These are phyloP conservation scores for Podabrus alpinus DNA, from an alignment of 2,888 invertebrate species.

Conservation along the genomic window DNA sequence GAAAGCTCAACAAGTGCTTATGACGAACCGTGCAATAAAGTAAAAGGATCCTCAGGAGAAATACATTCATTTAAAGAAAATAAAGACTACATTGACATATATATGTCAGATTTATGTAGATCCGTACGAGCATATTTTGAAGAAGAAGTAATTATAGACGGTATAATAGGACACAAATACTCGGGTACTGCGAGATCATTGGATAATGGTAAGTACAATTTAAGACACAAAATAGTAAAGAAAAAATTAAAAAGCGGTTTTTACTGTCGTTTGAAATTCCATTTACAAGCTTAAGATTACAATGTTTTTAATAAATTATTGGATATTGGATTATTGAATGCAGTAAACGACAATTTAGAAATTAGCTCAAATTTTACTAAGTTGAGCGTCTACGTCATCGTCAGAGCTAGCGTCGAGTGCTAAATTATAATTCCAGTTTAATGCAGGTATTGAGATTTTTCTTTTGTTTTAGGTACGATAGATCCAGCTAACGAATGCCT, in stretches of 20 bases:
- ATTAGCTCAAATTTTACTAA: too few relatives aligned
- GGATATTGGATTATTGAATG: too few relatives aligned
- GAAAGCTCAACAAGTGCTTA: too few relatives aligned
- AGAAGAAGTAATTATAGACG: slow-evolving; percentile 61
- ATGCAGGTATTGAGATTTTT: not conserved
- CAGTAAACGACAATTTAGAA: too few relatives aligned
- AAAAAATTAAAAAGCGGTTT: too few relatives aligned
- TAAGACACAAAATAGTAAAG: not conserved
- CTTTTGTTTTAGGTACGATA: slow-evolving; percentile 58
- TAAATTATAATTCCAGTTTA: too few relatives aligned
- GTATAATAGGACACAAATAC: slow-evolving; percentile 69
- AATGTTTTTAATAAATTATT: too few relatives aligned
- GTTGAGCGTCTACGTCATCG: too few relatives aligned
- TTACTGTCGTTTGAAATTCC: too few relatives aligned
- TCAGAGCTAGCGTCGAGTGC: too few relatives aligned
- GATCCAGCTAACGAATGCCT: slow-evolving; percentile 70
- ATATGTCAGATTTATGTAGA: slow-evolving; percentile 77
- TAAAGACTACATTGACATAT: slow-evolving; percentile 63
- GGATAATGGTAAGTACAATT: slow-evolving; percentile 63
- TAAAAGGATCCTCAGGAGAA: slow-evolving; percentile 79
- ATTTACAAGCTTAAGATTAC: too few relatives aligned
- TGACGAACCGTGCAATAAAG: slow-evolving; percentile 61
- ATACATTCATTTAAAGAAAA: slow-evolving; percentile 68
- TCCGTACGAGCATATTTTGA: slow-evolving; percentile 66
- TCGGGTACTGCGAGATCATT: slow-evolving; percentile 65